These are phyloP conservation scores for Corythornis leucogaster DNA, from an alignment of 2,797 vertebrate species.

Conservation along the genomic window DNA sequence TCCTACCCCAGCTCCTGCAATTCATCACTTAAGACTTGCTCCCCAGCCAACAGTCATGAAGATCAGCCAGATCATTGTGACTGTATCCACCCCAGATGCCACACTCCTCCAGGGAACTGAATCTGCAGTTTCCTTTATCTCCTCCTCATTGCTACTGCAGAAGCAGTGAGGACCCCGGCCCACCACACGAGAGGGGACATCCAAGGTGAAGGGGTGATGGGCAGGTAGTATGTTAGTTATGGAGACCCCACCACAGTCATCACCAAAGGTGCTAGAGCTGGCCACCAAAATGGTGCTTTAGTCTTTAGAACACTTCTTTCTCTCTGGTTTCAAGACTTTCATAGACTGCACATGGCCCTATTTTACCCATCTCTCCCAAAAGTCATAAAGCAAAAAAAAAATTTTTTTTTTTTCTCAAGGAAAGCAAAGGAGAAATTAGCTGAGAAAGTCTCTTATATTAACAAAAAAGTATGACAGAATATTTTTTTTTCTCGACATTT, in stretches of 20 bases:
- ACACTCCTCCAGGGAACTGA: neutral
- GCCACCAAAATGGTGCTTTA: neutral
- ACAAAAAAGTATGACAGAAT: neutral
- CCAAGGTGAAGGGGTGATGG: accelerated
- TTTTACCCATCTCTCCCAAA: neutral
- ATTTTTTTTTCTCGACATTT: neutral
- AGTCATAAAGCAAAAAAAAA: neutral
- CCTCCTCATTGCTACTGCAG: neutral
- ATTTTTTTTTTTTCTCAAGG: neutral
- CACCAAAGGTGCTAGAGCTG: neutral
- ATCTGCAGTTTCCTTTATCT: neutral
- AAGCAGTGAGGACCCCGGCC: neutral
- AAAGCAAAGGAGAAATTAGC: neutral
- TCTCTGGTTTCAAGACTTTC: neutral
- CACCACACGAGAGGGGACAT: no score
- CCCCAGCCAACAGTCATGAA: neutral
- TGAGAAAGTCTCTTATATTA: neutral
- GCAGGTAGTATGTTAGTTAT: neutral
- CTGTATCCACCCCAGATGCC: neutral
- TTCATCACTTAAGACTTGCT: neutral
- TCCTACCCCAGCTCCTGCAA: neutral
- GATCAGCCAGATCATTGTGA: neutral
- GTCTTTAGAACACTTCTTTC: neutral
- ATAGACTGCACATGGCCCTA: neutral
- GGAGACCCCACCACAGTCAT: neutral